Percentiles rank a stretch among this genome's conserved stretches.
phyloP scores from a whole-genome alignment of 2,888 invertebrate genomes.

The Taenaris catops region DNA sequence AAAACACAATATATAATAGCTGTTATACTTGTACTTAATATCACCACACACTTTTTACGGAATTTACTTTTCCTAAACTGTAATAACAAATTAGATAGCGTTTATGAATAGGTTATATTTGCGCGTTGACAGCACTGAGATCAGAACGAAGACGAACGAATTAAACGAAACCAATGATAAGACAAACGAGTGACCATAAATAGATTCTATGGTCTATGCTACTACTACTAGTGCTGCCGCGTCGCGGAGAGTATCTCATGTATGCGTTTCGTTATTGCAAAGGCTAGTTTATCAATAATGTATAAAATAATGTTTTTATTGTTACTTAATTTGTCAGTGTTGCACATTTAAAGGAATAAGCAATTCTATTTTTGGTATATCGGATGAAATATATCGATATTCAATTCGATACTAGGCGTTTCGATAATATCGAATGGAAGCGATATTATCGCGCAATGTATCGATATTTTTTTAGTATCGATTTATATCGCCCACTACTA shows the following conservation, averaged over 20 bases:
- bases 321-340: not conserved
- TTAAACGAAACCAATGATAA: not conserved
- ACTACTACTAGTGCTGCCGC: not conserved
- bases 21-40: not conserved
- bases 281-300: no score
- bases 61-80: not conserved
- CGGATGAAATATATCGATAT: conserved; percentile 1
- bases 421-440: not conserved
- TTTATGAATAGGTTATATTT: not conserved
- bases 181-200: not conserved
- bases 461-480: not conserved
- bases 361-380: not conserved
- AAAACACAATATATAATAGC: not conserved
- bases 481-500: not conserved
- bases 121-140: no score
- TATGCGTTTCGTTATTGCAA: no score
- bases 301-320: not conserved
- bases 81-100: not conserved
- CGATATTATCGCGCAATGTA: not conserved
- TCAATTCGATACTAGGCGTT: not conserved
- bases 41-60: not conserved
- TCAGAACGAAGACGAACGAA: no score
- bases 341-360: not conserved
- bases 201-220: not conserved
- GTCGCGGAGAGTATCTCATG: not conserved